Evolutionary conservation across 1,140 invertebrate genomes (phyloP).

Genomic region (Schlechtendalia chinensis): DNA sequence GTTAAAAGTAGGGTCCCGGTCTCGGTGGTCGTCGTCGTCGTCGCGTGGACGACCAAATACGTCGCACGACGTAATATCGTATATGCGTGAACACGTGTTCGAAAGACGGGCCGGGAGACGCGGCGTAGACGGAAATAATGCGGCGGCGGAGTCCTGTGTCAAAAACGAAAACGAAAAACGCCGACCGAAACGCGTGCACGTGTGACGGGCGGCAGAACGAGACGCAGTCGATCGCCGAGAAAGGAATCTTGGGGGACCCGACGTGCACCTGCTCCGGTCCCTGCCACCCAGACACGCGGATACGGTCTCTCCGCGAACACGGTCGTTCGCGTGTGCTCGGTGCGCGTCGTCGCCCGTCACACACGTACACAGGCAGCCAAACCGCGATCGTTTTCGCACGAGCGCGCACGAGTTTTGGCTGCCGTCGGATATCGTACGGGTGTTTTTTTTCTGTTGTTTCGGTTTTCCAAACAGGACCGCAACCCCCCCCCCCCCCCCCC

Average conservation of each 20-base stretch:
- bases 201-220: not conserved
- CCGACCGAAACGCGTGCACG: not conserved
- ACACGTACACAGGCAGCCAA: too few species aligned
- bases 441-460: not conserved
- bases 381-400: too few species aligned
- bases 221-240: not conserved
- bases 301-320: not conserved
- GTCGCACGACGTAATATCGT: too few species aligned
- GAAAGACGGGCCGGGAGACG: not conserved
- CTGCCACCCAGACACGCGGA: constrained; percentile 1
- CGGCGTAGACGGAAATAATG: constrained; percentile 16
- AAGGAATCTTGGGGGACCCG: not conserved
- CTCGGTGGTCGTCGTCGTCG: too few species aligned
- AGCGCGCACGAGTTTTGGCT: too few species aligned
- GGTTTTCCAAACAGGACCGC: not conserved
- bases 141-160: not conserved
- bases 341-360: too few species aligned
- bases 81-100: not conserved
- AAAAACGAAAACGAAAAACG: constrained; percentile 15
- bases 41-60: not conserved
- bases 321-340: too few species aligned
- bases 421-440: not conserved
- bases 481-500: not conserved
- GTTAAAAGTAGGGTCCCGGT: constrained; percentile 10
- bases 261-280: constrained; percentile 23